A percentile compares a stretch with the other conserved stretches of the same genome.
These are phyloP conservation scores for Malacoraja senta DNA, from an alignment of 2,797 vertebrate species.

Conservation along the genomic window DNA sequence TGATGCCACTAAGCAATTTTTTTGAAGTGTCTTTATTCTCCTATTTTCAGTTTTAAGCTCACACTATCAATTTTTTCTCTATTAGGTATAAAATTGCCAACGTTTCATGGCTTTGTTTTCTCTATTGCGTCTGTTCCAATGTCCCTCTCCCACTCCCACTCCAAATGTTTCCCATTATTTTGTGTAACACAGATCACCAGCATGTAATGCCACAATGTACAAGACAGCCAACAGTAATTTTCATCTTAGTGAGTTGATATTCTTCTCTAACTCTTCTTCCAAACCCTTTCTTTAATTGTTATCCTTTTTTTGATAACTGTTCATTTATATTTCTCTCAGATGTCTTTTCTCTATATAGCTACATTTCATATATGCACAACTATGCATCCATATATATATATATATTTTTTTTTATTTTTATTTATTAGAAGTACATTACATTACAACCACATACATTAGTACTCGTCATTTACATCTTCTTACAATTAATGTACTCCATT, in stretches of 20 bases:
- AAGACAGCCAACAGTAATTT: background rate
- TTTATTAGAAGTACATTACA: too few relatives aligned
- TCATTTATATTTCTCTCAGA: background rate
- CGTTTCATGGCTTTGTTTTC: background rate
- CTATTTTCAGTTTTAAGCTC: background rate
- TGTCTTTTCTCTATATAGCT: background rate
- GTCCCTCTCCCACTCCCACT: too few relatives aligned
- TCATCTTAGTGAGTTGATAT: background rate
- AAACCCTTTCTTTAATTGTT: background rate
- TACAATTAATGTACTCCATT: too few relatives aligned
- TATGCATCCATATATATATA: background rate
- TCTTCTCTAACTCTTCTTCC: background rate
- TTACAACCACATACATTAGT: too few relatives aligned
- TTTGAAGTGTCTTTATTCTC: background rate
- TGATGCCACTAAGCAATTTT: background rate
- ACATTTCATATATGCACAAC: background rate
- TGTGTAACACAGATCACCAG: background rate
- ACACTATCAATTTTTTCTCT: background rate
- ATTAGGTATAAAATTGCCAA: background rate
- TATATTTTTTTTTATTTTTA: too few relatives aligned
- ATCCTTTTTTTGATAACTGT: background rate
- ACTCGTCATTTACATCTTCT: too few relatives aligned
- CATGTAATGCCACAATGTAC: background rate
- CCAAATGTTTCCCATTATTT: too few relatives aligned
- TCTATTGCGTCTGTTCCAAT: background rate